A percentile compares a stretch with the other conserved stretches of the same genome.
phyloP scores from a whole-genome alignment of 2,888 invertebrate species.

The Ganaspis brasiliensis region DNA sequence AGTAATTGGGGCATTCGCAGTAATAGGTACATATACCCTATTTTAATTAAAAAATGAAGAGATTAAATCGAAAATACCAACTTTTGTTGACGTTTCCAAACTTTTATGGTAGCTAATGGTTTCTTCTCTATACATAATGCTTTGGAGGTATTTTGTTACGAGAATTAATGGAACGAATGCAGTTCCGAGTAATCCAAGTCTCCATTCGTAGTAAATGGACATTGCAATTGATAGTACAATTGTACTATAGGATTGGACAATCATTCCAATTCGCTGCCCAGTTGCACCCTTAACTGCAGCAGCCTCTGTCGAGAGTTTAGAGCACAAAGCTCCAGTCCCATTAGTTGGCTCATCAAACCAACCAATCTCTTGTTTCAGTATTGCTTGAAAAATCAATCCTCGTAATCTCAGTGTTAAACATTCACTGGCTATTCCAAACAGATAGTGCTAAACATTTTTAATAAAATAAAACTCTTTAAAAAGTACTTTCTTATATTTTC shows the following conservation, averaged over 20 bases:
- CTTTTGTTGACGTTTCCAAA: constrained; percentile 88
- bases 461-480: neutral
- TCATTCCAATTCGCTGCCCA: constrained; percentile 89
- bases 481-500: too few species aligned
- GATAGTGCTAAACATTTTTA: constrained; percentile 81
- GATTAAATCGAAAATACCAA: constrained; percentile 68
- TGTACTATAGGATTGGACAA: constrained; percentile 88
- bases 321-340: constrained; percentile 88
- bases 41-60: neutral
- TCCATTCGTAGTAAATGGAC: constrained; percentile 88
- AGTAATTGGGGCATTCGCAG: too few species aligned
- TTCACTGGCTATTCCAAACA: constrained; percentile 91
- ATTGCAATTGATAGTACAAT: constrained; percentile 85
- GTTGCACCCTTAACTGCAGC: constrained; percentile 92
- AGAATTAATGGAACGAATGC: constrained; percentile 88
- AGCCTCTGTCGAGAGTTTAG: constrained; percentile 89
- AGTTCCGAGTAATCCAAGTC: constrained; percentile 87
- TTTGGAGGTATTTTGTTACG: constrained; percentile 86
- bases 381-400: constrained; percentile 84
- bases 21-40: too few species aligned
- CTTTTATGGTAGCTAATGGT: constrained; percentile 86
- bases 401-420: constrained; percentile 88
- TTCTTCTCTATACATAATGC: constrained; percentile 85
- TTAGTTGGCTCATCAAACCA: constrained; percentile 89
- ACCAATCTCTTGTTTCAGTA: constrained; percentile 88